Base-by-base conservation (phyloP, 2,888 invertebrate genomes). In the Prenolepis imparis region DNA sequence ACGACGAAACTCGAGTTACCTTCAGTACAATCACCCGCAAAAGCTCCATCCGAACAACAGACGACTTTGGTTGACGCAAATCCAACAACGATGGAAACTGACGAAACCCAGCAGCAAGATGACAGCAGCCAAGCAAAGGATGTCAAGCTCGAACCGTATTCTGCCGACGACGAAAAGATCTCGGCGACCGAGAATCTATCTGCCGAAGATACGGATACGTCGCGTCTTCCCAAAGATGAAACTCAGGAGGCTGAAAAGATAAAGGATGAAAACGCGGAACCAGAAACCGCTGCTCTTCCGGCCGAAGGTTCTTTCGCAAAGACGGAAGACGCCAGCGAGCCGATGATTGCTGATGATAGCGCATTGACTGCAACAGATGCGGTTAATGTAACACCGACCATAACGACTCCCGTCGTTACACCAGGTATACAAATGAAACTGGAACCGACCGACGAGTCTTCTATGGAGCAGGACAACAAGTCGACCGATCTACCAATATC, bases 331-430 rank as follows among this genome's bases (percentile, higher is more conserved):
- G 74, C 66, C 11, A 86, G 86, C 12, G 90, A 91, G 39, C 90
- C 93, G 1, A 91, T 92, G 90, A 64, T 86, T 0, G 89, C 90
- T 21, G 91, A 88, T 55, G 55, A 68, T n/a, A 73, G 82, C 41
- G 66, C 86, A 41, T 74, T 84, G 36, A 68, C 74, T 52, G 18
- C 85, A 1, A 36, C 36, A 36, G 36, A 36, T 36, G 68, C 82
- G 66, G 78, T 84, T 72, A 86, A 87, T 75, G 12, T 32, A 24
- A 84, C 86, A 67, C 86, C 88, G 55, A 0, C 28, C 28, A 84
- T 89, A 67, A 83, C 88, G 82, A 90, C 92, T 70, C 88, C 92
- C 15, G 90, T 90, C 77, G 87, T 88, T 64, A 90, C 90, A 4
- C 87, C 91, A 36, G 83, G 83, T 52, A 83, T 86, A 39, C 90